Evolutionary conservation across 2,888 invertebrate genomes (phyloP).

Genomic region (Hedychridium roseum): DNA sequence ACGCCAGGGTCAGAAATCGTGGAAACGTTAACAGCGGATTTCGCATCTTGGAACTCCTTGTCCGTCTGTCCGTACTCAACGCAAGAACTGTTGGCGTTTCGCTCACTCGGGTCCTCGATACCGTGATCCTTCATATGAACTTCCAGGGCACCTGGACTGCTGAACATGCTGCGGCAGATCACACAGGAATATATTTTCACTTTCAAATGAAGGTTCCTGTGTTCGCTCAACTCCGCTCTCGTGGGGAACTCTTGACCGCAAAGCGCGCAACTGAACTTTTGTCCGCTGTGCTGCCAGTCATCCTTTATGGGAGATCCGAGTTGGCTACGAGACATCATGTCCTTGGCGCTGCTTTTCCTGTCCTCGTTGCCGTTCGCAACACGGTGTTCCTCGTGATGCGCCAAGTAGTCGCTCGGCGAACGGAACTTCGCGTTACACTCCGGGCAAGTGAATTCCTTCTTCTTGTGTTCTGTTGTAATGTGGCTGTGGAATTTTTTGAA

Average conservation of each 20-base stretch:
- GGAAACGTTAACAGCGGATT: conserved; percentile 20
- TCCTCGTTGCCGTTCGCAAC: conserved; percentile 11
- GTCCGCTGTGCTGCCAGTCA: too few relatives aligned
- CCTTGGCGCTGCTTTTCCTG: conserved; percentile 4
- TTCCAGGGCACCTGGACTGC: conserved; percentile 67
- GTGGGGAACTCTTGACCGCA: conserved; percentile 72
- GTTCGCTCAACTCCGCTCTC: conserved; percentile 71
- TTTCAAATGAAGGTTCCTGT: conserved; percentile 73
- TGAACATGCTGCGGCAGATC: conserved; percentile 69
- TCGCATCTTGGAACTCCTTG: conserved; percentile 18
- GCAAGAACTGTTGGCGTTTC: conserved; percentile 42
- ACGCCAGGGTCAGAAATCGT: conserved; percentile 41
- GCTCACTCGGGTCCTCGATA: conserved; percentile 42
- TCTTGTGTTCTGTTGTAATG: conserved; percentile 44
- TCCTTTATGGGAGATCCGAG: too few relatives aligned
- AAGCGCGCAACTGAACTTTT: conserved; percentile 67
- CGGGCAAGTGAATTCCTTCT: conserved; percentile 64
- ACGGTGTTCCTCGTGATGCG: conserved; percentile 57
- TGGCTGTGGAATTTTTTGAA: conserved; percentile 57
- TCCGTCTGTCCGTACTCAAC: conserved; percentile 33
- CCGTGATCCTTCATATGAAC: conserved; percentile 59
- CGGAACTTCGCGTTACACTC: conserved; percentile 65
- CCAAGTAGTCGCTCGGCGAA: conserved; percentile 66
- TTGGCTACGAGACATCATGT: too few relatives aligned
- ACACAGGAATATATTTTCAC: conserved; percentile 72